A percentile compares a stretch with the other conserved stretches of the same genome.
phyloP scores from a whole-genome alignment of 2,888 invertebrate species.

The Platycheirus rosarum region DNA sequence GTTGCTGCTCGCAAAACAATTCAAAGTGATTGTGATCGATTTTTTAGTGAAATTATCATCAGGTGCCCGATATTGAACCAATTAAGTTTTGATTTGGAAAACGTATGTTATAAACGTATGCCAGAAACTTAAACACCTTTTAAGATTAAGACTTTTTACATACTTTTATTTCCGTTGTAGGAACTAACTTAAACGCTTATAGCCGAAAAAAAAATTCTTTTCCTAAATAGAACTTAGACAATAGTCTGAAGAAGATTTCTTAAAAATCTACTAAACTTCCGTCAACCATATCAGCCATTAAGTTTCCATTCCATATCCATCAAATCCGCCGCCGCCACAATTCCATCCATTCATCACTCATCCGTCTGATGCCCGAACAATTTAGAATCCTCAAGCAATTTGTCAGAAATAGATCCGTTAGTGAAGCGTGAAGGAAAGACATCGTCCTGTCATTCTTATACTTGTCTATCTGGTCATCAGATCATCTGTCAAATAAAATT shows the following conservation, averaged over 20 bases:
- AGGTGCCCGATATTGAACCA: too few relatives aligned
- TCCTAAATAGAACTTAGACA: slow-evolving; percentile 29
- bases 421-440: slow-evolving; percentile 13
- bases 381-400: slow-evolving; percentile 62
- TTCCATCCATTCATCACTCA: slow-evolving; percentile 64
- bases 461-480: slow-evolving; percentile 53
- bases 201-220: too few relatives aligned
- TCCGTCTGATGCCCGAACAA: slow-evolving; percentile 18
- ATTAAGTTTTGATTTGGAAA: too few relatives aligned
- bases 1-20: too few relatives aligned
- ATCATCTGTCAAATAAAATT: slow-evolving; percentile 70
- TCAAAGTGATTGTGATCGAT: too few relatives aligned
- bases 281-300: slow-evolving; percentile 6
- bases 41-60: too few relatives aligned
- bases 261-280: slow-evolving; percentile 30
- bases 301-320: background rate
- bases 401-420: slow-evolving; percentile 55
- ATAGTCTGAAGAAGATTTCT: slow-evolving; percentile 33
- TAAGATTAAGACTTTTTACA: too few relatives aligned
- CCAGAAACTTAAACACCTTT: too few relatives aligned
- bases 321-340: background rate
- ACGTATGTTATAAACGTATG: too few relatives aligned
- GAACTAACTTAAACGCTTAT: too few relatives aligned
- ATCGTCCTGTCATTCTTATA: slow-evolving; percentile 47
- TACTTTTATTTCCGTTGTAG: too few relatives aligned